Evolutionary conservation across 1,140 invertebrate genomes (phyloP).

Genomic region (Drosophila jambulina): DNA sequence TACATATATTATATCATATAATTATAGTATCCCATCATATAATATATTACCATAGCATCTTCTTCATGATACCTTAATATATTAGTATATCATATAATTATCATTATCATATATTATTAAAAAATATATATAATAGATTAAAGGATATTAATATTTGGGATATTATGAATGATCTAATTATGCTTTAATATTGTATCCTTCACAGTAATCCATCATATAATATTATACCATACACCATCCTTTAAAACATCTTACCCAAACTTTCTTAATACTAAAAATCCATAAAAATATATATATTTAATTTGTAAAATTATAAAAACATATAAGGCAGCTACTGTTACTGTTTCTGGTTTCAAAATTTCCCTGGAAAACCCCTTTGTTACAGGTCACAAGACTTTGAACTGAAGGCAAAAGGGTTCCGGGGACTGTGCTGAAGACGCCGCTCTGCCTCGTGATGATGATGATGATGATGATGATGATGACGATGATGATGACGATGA

Average conservation of each 20-base stretch:
- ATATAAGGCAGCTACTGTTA: neutral
- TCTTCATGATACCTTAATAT: too few species aligned
- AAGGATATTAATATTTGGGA: too few species aligned
- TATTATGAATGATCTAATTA: too few species aligned
- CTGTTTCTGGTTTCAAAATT: neutral
- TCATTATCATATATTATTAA: too few species aligned
- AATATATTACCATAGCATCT: too few species aligned
- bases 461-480: conserved; percentile 14
- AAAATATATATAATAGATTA: too few species aligned
- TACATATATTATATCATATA: too few species aligned
- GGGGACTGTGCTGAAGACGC: conserved; percentile 10
- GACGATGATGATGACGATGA: conserved; percentile 21
- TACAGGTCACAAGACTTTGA: neutral
- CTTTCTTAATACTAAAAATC: too few species aligned
- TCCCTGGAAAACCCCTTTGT: conserved; percentile 34
- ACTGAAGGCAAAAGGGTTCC: neutral
- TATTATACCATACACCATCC: neutral
- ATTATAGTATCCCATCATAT: neutral
- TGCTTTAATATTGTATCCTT: neutral
- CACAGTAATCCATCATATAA: neutral
- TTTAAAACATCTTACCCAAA: neutral
- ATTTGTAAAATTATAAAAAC: neutral
- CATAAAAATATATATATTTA: neutral
- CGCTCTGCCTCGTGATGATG: conserved; percentile 11
- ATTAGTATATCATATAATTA: too few species aligned